Conservation (phyloP, 2,888 invertebrate species). For the Sipunculus nudus region DNA sequence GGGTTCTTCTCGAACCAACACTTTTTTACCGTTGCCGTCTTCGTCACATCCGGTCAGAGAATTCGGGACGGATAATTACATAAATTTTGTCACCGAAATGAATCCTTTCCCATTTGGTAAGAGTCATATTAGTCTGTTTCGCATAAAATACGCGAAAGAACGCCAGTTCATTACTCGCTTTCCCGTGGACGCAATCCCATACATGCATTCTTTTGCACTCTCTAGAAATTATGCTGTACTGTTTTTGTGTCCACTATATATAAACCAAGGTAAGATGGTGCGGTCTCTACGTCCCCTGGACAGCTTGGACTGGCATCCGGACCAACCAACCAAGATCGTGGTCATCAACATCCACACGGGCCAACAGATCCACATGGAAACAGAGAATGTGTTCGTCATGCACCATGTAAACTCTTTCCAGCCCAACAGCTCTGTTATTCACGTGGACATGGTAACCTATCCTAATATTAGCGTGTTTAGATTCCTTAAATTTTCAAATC, state of each 20-base stretch:
- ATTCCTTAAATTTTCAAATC: slow-evolving; percentile 43
- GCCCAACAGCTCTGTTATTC: slow-evolving; percentile 32
- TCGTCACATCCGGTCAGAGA: slow-evolving; percentile 60
- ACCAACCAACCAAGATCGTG: slow-evolving; percentile 44
- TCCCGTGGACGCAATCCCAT: slow-evolving; percentile 51
- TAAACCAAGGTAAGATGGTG: slow-evolving; percentile 51
- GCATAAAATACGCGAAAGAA: slow-evolving; percentile 46
- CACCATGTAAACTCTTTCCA: slow-evolving; percentile 61
- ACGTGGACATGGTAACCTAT: slow-evolving; percentile 53
- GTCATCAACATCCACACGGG: slow-evolving; percentile 48
- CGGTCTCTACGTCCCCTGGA: slow-evolving; percentile 48
- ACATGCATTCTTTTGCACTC: slow-evolving; percentile 61
- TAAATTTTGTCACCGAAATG: slow-evolving; percentile 53
- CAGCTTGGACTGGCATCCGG: slow-evolving; percentile 51
- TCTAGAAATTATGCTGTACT: slow-evolving; percentile 54
- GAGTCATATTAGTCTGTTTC: slow-evolving; percentile 48
- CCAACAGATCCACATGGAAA: slow-evolving; percentile 39
- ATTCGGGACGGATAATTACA: slow-evolving; percentile 44
- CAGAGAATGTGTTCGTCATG: slow-evolving; percentile 52
- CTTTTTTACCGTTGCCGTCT: slow-evolving; percentile 53
- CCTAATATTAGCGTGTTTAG: slow-evolving; percentile 50
- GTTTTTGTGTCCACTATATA: slow-evolving; percentile 54
- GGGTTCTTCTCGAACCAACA: slow-evolving; percentile 3
- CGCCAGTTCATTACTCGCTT: slow-evolving; percentile 50
- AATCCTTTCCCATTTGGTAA: slow-evolving; percentile 46